These are phyloP conservation scores for Halichondria panicea DNA, from an alignment of 37 sponge, comb jelly and placozoan species.

Conservation along the genomic window DNA sequence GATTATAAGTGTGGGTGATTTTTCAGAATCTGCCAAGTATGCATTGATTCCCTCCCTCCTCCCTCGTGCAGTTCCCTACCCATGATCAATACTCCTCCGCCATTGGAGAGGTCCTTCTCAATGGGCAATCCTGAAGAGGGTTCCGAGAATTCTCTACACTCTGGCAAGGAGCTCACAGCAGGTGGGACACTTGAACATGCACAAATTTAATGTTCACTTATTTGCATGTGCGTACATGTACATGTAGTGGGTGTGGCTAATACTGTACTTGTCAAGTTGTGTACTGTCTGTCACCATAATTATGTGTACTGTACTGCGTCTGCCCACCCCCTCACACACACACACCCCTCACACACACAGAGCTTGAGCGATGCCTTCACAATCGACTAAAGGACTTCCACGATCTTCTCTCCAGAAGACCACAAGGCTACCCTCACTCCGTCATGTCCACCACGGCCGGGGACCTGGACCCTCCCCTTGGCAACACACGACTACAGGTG, in stretches of 20 bases:
- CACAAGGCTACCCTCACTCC: too few relatives aligned
- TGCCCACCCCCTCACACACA: not conserved
- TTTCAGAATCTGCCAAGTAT: too few relatives aligned
- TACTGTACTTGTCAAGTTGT: not conserved
- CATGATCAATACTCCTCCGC: too few relatives aligned
- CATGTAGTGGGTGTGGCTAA: too few relatives aligned
- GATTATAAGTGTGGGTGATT: too few relatives aligned
- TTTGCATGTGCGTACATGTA: constrained; percentile 6
- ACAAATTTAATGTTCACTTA: constrained; percentile 10
- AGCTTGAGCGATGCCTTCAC: constrained; percentile 14
- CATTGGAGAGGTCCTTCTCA: too few relatives aligned
- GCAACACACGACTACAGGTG: constrained; percentile 80
- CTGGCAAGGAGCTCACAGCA: too few relatives aligned
- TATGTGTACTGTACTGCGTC: not conserved
- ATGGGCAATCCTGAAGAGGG: too few relatives aligned
- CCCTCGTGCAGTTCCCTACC: too few relatives aligned
- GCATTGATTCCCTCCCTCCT: too few relatives aligned
- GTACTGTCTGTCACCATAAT: not conserved
- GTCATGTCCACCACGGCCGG: constrained; percentile 59
- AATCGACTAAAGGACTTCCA: constrained; percentile 45
- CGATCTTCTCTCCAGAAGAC: constrained; percentile 23
- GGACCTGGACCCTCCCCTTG: constrained; percentile 69
- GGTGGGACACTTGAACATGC: too few relatives aligned
- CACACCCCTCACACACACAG: not conserved
- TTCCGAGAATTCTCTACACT: too few relatives aligned